Conservation (phyloP, 2,113 vertebrate genomes). For the Pungitius pungitius region DNA sequence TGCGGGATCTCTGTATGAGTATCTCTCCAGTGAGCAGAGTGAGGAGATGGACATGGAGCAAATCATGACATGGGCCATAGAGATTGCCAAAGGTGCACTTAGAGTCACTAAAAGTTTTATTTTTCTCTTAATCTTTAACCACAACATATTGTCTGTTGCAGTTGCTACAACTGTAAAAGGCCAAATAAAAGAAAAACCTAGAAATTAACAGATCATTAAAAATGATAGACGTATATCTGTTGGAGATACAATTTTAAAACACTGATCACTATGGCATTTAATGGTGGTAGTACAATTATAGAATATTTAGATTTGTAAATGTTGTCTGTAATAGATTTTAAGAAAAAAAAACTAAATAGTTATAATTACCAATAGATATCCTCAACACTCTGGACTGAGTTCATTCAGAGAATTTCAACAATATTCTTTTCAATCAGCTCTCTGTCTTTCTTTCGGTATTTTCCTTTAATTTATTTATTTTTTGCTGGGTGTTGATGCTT, state of each 20-base stretch:
- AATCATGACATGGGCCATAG: slow-evolving; percentile 96
- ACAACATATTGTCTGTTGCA: background rate
- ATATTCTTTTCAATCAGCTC: background rate
- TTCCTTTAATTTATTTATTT: background rate
- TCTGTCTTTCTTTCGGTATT: background rate
- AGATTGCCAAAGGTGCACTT: slow-evolving; percentile 94
- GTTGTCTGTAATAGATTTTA: background rate
- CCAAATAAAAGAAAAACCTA: background rate
- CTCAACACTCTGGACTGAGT: background rate
- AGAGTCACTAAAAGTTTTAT: background rate
- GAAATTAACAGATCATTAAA: background rate
- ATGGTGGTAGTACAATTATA: background rate
- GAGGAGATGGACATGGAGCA: slow-evolving; percentile 99
- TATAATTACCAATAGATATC: background rate
- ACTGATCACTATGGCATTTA: background rate
- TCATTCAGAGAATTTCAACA: background rate
- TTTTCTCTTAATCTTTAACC: background rate
- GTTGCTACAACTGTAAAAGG: background rate
- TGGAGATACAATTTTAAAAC: background rate
- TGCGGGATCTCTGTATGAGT: slow-evolving; percentile 94
- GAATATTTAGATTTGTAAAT: background rate
- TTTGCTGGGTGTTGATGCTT: background rate
- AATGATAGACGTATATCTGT: background rate
- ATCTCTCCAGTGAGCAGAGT: slow-evolving; percentile 95
- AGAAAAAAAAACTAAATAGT: background rate